Conservation (phyloP, 2,888 invertebrate species). For the Campopleginae sp. region DNA sequence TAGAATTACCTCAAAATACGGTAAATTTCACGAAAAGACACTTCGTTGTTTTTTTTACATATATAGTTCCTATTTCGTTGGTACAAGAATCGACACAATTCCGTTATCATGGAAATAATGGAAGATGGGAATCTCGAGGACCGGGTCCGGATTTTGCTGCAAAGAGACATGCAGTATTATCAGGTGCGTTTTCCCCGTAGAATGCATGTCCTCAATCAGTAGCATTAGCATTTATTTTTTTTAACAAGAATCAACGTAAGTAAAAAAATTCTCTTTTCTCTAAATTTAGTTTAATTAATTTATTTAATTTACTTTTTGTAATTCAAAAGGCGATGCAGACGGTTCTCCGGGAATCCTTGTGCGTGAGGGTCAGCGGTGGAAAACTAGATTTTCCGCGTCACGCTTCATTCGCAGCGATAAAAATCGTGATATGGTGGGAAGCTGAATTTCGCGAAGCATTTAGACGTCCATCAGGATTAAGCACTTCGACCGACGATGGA, state of each 20-base stretch:
- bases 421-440: conserved; percentile 94
- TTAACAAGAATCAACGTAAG: background rate
- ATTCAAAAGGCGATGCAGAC: conserved; percentile 88
- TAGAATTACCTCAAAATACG: background rate
- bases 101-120: conserved; percentile 90
- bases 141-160: conserved; percentile 91
- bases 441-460: conserved; percentile 92
- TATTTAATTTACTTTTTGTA: background rate
- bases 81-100: background rate
- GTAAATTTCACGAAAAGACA: background rate
- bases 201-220: background rate
- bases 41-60: background rate
- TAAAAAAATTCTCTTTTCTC: background rate
- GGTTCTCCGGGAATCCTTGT: conserved; percentile 91
- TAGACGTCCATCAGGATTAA: conserved; percentile 87
- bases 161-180: conserved; percentile 93
- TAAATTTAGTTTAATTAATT: background rate
- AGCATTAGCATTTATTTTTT: background rate
- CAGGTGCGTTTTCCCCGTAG: conserved; percentile 86
- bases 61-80: too few species aligned
- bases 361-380: conserved; percentile 92
- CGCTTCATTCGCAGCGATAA: conserved; percentile 93
- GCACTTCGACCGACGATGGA: conserved; percentile 79
- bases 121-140: conserved; percentile 96
- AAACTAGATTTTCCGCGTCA: conserved; percentile 92